A percentile compares a stretch with the other conserved stretches of the same genome.
phyloP scores from a whole-genome alignment of 2,888 invertebrate genomes.

The Sinodicranocentrus sp. region DNA sequence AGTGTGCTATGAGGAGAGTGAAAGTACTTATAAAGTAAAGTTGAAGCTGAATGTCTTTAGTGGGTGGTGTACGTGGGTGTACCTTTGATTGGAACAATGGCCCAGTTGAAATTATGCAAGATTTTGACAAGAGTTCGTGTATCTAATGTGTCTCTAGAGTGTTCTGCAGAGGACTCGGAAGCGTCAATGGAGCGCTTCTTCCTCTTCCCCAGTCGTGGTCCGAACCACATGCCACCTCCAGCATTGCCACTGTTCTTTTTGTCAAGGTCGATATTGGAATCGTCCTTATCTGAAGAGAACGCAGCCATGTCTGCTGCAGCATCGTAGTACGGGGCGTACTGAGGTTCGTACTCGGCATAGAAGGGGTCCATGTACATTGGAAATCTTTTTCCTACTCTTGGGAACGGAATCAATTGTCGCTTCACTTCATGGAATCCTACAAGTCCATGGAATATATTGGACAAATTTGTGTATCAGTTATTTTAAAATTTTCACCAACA shows the following conservation, averaged over 20 bases:
- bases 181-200: slow-evolving; percentile 74
- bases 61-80: slow-evolving; percentile 10
- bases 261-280: slow-evolving; percentile 61
- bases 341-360: slow-evolving; percentile 70
- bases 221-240: slow-evolving; percentile 83
- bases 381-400: slow-evolving; percentile 76
- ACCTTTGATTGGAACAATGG: slow-evolving; percentile 75
- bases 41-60: background rate
- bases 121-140: slow-evolving; percentile 74
- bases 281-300: slow-evolving; percentile 51
- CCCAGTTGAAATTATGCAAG: slow-evolving; percentile 75
- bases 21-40: background rate
- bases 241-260: slow-evolving; percentile 67
- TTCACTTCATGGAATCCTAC: slow-evolving; percentile 75
- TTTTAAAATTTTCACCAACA: too few species aligned
- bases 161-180: slow-evolving; percentile 58
- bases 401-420: slow-evolving; percentile 76
- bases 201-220: slow-evolving; percentile 83
- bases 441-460: background rate
- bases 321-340: slow-evolving; percentile 58
- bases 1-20: background rate
- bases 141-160: slow-evolving; percentile 60
- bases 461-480: too few species aligned
- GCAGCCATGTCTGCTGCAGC: slow-evolving; percentile 4
- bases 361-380: slow-evolving; percentile 70